Percentiles rank a stretch among this genome's conserved stretches.
Conservation (phyloP, 2,113 vertebrate genomes). For the Macrotis lagotis region DNA sequence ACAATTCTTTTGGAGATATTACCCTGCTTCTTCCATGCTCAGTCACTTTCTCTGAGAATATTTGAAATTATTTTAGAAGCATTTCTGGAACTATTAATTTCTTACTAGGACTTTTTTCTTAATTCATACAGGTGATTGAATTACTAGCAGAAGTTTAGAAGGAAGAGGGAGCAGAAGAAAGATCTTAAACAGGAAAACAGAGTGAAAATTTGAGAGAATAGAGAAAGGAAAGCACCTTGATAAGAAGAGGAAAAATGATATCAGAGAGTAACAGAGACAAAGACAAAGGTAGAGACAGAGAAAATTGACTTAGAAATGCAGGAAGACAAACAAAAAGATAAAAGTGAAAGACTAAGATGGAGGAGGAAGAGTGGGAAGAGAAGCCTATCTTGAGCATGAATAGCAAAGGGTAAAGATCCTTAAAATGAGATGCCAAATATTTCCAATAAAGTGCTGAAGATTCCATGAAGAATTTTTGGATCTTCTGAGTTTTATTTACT, state of each 20-base stretch:
- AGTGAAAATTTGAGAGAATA: neutral
- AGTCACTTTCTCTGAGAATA: neutral
- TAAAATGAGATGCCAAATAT: neutral
- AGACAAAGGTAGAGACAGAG: neutral
- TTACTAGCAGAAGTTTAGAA: neutral
- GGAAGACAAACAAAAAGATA: neutral
- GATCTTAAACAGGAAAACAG: neutral
- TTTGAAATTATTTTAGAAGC: neutral
- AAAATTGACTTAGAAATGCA: neutral
- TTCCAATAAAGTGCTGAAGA: neutral
- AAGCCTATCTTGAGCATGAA: neutral
- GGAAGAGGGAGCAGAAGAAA: neutral
- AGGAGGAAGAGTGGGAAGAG: neutral
- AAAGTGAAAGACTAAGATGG: neutral
- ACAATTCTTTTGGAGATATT: neutral
- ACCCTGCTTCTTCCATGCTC: neutral
- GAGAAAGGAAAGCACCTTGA: neutral
- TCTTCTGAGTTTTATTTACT: neutral
- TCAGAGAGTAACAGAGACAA: too few species aligned
- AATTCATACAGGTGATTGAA: neutral
- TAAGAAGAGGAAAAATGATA: neutral
- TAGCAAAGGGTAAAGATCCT: neutral
- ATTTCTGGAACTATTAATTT: neutral
- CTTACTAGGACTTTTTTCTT: neutral
- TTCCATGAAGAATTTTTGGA: neutral